phyloP scores from a whole-genome alignment of 2,888 invertebrate species.

The Heliconius cydno region DNA sequence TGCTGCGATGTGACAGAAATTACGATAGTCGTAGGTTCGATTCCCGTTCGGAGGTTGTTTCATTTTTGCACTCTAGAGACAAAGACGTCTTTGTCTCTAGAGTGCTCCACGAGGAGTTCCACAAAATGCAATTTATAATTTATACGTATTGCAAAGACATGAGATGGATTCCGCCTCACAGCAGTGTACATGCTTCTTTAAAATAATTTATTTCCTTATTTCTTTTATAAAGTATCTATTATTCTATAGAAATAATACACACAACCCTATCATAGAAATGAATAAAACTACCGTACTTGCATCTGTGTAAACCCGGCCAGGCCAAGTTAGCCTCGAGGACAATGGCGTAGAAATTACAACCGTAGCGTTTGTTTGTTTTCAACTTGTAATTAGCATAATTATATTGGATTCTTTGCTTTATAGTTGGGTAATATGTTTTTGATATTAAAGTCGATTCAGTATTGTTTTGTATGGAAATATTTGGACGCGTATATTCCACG shows the following conservation, averaged over 20 bases:
- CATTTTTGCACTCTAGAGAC: too few relatives aligned
- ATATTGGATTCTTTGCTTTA: constrained; percentile 27
- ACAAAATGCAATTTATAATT: too few relatives aligned
- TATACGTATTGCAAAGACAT: too few relatives aligned
- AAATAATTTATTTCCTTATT: not conserved
- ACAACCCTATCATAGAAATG: constrained; percentile 8
- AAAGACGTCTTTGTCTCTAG: too few relatives aligned
- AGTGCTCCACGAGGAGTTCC: too few relatives aligned
- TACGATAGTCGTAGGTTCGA: too few relatives aligned
- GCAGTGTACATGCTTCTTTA: not conserved
- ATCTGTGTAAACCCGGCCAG: constrained; percentile 59
- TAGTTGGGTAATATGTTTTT: constrained; percentile 23
- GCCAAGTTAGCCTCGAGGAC: constrained; percentile 48
- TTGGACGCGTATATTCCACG: not conserved
- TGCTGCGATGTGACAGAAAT: too few relatives aligned
- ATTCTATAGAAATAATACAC: not conserved
- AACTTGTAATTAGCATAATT: constrained; percentile 33
- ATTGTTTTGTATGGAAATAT: not conserved
- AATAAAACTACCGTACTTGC: constrained; percentile 41
- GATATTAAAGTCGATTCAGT: constrained; percentile 10
- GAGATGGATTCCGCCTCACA: not conserved
- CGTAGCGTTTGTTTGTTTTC: constrained; percentile 22
- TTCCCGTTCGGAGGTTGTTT: too few relatives aligned
- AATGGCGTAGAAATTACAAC: constrained; percentile 29
- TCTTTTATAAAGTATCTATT: not conserved